Evolutionary conservation across 2,888 invertebrate genomes (phyloP).

Genomic region (Nysson spinosus): DNA sequence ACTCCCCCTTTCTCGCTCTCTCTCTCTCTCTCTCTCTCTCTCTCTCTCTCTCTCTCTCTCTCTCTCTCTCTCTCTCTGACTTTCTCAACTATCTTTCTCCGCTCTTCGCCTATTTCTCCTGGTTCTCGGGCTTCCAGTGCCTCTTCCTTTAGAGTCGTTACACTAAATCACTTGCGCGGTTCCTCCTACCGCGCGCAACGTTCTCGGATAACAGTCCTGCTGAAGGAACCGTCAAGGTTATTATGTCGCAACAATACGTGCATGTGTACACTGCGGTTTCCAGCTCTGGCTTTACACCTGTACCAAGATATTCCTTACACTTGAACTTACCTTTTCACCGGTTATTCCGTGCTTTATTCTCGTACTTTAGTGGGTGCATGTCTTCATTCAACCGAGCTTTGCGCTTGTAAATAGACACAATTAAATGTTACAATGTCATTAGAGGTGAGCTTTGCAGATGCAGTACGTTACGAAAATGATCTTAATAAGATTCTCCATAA

Average conservation of each 20-base stretch:
- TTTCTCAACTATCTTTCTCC: background rate
- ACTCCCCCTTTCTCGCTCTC: background rate
- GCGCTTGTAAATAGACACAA: too few relatives aligned
- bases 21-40: background rate
- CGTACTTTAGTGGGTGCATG: too few relatives aligned
- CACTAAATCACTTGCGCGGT: conserved; percentile 26
- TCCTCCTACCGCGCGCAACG: conserved; percentile 7
- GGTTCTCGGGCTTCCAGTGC: background rate
- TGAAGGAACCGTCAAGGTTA: conserved; percentile 17
- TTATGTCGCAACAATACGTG: conserved; percentile 12
- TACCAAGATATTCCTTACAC: background rate
- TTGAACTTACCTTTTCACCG: background rate
- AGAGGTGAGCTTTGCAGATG: too few relatives aligned
- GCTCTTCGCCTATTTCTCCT: background rate
- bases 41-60: background rate
- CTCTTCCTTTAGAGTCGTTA: conserved; percentile 3
- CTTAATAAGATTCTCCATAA: too few relatives aligned
- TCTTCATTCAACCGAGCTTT: too few relatives aligned
- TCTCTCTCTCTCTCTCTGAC: background rate
- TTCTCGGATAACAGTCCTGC: background rate
- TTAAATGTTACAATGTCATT: too few relatives aligned
- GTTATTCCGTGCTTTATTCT: too few relatives aligned
- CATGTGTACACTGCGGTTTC: background rate
- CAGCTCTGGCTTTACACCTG: background rate
- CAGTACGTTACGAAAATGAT: too few relatives aligned